These are phyloP conservation scores for Lymantria dispar DNA, from an alignment of 2,888 invertebrate species.

Conservation along the genomic window DNA sequence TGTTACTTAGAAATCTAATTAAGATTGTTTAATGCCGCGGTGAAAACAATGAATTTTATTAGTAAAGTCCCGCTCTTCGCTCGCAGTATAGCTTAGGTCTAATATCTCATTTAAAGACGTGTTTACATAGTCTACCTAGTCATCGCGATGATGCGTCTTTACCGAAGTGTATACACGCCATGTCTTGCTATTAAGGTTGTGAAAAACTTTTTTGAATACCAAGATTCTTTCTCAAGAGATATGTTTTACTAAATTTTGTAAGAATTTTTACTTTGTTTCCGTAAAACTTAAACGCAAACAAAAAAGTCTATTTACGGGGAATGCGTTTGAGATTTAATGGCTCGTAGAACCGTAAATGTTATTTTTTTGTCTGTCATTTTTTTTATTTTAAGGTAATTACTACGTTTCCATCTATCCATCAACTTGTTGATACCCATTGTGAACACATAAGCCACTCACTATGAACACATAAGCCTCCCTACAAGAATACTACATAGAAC, in stretches of 20 bases:
- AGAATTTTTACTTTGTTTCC: no score
- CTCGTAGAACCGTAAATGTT: no score
- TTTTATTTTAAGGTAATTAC: no score
- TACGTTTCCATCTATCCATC: no score
- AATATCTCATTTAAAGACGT: conserved; percentile 64
- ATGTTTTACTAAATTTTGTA: conserved; percentile 28
- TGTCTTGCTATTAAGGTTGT: conserved; percentile 49
- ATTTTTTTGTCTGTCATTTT: no score
- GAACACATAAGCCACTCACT: no score
- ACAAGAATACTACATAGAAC: background rate
- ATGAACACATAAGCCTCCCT: background rate
- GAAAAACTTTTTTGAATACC: conserved; percentile 37
- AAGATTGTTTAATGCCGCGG: conserved; percentile 25
- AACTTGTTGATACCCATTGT: background rate
- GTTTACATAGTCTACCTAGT: conserved; percentile 62
- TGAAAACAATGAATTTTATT: conserved; percentile 18
- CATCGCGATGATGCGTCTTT: conserved; percentile 54
- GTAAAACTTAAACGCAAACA: no score
- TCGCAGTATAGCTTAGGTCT: conserved; percentile 26
- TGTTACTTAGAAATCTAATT: conserved; percentile 33
- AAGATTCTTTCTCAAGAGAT: conserved; percentile 26
- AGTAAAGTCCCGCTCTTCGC: conserved; percentile 17
- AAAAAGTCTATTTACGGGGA: no score
- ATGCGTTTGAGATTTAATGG: no score
- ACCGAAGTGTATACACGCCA: conserved; percentile 56